phyloP scores from a whole-genome alignment of 2,888 invertebrate species.

The Cinara cedri region DNA sequence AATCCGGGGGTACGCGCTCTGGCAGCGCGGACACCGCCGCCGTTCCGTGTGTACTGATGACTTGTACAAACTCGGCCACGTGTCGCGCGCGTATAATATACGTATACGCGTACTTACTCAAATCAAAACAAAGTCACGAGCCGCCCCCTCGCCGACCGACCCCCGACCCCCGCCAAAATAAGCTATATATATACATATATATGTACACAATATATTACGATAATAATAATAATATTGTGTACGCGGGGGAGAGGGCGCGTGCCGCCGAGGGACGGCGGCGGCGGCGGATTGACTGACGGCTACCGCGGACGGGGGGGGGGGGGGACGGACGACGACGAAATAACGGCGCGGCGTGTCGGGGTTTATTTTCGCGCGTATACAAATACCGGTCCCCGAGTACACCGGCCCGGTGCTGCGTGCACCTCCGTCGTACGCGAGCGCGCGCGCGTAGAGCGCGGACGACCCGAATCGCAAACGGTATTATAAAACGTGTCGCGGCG shows the following conservation, averaged over 20 bases:
- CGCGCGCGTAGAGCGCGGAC: too few species aligned
- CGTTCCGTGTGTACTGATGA: conserved; percentile 32
- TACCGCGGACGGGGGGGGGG: background rate
- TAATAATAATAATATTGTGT: conserved; percentile 26
- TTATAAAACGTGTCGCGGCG: too few species aligned
- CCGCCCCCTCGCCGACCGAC: background rate
- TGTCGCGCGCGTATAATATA: conserved; percentile 27
- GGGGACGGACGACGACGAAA: too few species aligned
- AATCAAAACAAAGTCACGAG: conserved; percentile 57
- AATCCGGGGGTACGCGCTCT: too few species aligned
- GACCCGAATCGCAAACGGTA: too few species aligned
- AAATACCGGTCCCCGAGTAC: too few species aligned
- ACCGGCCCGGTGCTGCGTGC: background rate
- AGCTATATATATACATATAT: background rate
- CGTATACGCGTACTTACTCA: background rate
- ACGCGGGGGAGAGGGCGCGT: background rate
- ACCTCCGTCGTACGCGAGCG: background rate
- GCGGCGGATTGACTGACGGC: background rate
- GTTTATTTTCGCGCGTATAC: too few species aligned
- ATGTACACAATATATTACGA: background rate
- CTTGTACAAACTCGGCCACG: conserved; percentile 55
- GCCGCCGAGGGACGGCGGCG: background rate
- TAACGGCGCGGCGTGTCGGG: too few species aligned
- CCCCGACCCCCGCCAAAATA: too few species aligned
- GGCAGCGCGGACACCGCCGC: too few species aligned